phyloP scores from a whole-genome alignment of 2,888 invertebrate species.

The Synergus japonicus region DNA sequence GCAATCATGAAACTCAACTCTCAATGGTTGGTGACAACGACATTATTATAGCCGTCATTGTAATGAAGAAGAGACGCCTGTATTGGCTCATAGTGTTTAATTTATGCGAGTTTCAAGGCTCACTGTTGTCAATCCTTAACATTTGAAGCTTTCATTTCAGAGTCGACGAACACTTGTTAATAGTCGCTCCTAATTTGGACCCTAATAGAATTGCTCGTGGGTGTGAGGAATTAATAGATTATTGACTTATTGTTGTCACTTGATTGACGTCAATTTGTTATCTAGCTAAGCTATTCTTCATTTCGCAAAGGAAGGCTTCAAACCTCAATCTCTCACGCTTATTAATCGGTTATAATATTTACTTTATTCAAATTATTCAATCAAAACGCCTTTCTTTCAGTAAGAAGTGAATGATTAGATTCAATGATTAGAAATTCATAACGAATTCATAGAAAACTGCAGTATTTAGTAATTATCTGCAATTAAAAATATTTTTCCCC shows the following conservation, averaged over 20 bases:
- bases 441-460: neutral
- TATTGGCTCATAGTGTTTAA: neutral
- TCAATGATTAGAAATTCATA: neutral
- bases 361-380: neutral
- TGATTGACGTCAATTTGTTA: neutral
- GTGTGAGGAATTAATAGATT: constrained; percentile 36
- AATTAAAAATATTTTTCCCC: neutral
- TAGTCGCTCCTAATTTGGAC: constrained; percentile 13
- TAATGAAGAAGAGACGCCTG: neutral
- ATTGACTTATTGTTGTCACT: constrained; percentile 5
- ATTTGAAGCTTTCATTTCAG: neutral
- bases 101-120: neutral
- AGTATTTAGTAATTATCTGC: neutral
- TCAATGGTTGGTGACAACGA: constrained; percentile 11
- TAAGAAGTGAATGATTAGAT: neutral
- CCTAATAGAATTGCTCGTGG: constrained; percentile 5
- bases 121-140: neutral
- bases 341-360: constrained; percentile 15
- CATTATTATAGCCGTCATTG: neutral
- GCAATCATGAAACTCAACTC: constrained; percentile 42
- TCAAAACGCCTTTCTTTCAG: neutral
- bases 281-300: neutral
- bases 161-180: constrained; percentile 1
- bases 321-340: constrained; percentile 22
- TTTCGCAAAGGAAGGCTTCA: neutral